Base-by-base conservation (phyloP, 2,797 vertebrate species). In the Nyctalus aviator region DNA sequence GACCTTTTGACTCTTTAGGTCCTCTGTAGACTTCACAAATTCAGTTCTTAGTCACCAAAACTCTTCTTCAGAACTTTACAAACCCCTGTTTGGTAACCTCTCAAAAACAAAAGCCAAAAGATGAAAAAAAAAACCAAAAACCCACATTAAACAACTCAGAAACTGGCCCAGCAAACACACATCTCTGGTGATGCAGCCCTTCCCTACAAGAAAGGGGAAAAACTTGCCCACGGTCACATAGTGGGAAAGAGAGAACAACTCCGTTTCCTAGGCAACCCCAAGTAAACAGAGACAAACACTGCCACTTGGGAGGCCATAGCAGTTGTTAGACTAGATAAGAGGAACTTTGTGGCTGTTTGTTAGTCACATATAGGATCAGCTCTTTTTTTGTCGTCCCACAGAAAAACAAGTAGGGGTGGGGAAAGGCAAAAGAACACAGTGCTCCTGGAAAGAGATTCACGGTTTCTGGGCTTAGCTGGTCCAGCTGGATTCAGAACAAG, bases 201-300 rank as follows among this genome's bases (percentile, higher is more conserved):
- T 96, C 92, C 91, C 25, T 94, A 81, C 30, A 41, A 86, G 75
- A 96, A 96, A 93, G n/a, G 81, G 91, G 78, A 94, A 88, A 96
- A 84, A 53, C 37, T 76, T 93, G 85, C 90, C 89, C 81, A 68
- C 35, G 89, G 84, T 95, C 84, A 82, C 68, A 92, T 5, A 75
- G 93, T 95, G 92, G 93, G 87, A 88, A 93, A 94, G 55, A 94
- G 89, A 97, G 94, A 96, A 87, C 91, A 94, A 94, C 89, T 94
- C 50, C 6, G 95, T 97, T 97, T 90, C 96, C 96, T 95, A 96
- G 97, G 96, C 89, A 97, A 97, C 96, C 25, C 25, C 0, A 3
- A 90, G 84, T 90, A 97, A 96, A 97, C 96, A 97, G 91, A 96
- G 89, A 97, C 96, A 97, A 97, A 97, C 97, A 97, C 20, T 93